A percentile compares a stretch with the other conserved stretches of the same genome.
These are phyloP conservation scores for Acanthurus lineatus DNA, from an alignment of 2,797 vertebrate species.

Conservation along the genomic window DNA sequence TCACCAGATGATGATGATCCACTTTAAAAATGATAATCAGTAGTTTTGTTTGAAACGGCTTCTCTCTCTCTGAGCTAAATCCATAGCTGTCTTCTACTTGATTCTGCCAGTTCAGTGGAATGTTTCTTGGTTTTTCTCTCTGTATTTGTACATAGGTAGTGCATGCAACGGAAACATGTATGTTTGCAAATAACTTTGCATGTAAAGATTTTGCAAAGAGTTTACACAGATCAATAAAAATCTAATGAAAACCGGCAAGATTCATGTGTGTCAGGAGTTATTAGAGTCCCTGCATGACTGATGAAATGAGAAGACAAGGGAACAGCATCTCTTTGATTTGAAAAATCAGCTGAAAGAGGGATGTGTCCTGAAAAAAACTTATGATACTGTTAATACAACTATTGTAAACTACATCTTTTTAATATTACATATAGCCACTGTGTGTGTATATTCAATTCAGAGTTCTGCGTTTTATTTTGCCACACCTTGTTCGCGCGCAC, in stretches of 20 bases:
- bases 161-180: conserved; percentile 89
- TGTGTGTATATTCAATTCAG: no score
- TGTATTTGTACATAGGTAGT: conserved; percentile 89
- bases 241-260: conserved; percentile 57
- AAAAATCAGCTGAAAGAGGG: no score
- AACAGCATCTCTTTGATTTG: neutral
- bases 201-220: conserved; percentile 90
- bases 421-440: neutral
- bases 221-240: conserved; percentile 89
- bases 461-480: neutral
- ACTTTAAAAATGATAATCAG: conserved; percentile 31
- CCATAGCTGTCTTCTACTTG: conserved; percentile 61
- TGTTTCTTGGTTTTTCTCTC: conserved; percentile 77
- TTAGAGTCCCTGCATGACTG: neutral
- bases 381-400: no score
- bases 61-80: conserved; percentile 53
- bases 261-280: neutral
- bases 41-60: conserved; percentile 47
- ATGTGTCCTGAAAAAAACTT: no score
- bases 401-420: neutral
- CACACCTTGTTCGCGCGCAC: neutral
- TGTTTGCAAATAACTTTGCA: conserved; percentile 91
- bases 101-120: conserved; percentile 79
- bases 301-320: neutral
- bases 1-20: conserved; percentile 27